A percentile compares a stretch with the other conserved stretches of the same genome.
phyloP scores from a whole-genome alignment of 2,797 vertebrate species.

The Todus mexicanus region DNA sequence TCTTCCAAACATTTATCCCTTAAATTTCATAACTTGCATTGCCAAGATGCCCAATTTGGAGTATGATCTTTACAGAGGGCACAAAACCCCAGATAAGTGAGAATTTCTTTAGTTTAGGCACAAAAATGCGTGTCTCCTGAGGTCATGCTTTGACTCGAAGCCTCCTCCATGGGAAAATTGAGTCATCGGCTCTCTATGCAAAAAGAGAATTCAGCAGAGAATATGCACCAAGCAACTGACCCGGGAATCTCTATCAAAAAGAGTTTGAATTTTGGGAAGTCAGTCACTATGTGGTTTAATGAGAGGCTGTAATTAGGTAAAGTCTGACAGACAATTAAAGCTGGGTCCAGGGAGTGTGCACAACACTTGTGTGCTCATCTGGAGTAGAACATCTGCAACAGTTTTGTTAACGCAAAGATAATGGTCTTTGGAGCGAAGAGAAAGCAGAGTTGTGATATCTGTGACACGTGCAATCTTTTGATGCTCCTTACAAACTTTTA shows the following conservation, averaged over 20 bases:
- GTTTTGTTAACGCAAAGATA: background rate
- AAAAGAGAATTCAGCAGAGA: background rate
- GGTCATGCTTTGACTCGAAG: background rate
- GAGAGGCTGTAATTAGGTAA: background rate
- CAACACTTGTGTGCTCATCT: background rate
- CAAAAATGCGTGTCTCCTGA: background rate
- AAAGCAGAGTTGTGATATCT: background rate
- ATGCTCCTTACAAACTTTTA: background rate
- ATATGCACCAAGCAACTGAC: fast-evolving
- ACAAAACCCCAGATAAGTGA: background rate
- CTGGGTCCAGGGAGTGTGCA: too few relatives aligned
- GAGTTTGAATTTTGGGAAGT: background rate
- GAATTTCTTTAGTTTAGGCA: background rate
- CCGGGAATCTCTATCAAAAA: background rate
- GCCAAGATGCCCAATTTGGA: background rate
- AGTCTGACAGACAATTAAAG: background rate
- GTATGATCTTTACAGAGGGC: background rate
- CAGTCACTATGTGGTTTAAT: background rate
- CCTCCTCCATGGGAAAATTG: background rate
- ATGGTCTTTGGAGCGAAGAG: background rate
- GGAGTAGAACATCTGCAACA: background rate
- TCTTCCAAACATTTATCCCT: background rate
- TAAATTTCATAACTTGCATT: background rate
- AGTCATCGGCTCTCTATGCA: background rate
- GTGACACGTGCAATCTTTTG: background rate